A percentile compares a stretch with the other conserved stretches of the same genome.
phyloP scores from a whole-genome alignment of 2,888 invertebrate species.

The Steinernema carpocapsae region DNA sequence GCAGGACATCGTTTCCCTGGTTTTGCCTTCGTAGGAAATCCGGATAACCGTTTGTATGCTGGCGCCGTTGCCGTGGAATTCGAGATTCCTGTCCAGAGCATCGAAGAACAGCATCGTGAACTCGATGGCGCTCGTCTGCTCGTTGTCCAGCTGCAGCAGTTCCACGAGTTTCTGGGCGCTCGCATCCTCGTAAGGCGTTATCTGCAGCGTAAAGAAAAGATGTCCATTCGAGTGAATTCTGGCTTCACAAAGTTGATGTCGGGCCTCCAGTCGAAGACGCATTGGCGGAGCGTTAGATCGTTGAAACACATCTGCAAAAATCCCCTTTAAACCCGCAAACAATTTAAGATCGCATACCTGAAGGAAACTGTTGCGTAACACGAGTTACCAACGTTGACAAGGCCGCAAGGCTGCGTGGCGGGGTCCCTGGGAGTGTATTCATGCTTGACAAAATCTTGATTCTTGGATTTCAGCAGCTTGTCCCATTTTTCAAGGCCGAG shows the following conservation, averaged over 20 bases:
- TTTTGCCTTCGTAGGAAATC: conserved; percentile 23
- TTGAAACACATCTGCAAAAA: conserved; percentile 65
- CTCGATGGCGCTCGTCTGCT: conserved; percentile 67
- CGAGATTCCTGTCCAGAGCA: conserved; percentile 60
- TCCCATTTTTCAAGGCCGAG: conserved; percentile 65
- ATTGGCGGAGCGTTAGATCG: conserved; percentile 63
- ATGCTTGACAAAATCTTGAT: conserved; percentile 15
- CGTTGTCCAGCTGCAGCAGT: conserved; percentile 50
- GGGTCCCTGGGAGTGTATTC: conserved; percentile 50
- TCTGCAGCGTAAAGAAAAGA: conserved; percentile 63
- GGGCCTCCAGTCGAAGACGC: conserved; percentile 62
- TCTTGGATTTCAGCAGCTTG: conserved; percentile 52
- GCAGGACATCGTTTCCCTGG: conserved; percentile 45
- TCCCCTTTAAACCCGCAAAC: background rate
- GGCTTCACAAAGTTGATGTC: conserved; percentile 47
- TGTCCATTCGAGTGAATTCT: conserved; percentile 53
- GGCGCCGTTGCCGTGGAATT: conserved; percentile 60
- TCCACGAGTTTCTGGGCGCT: conserved; percentile 38
- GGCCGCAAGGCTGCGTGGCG: conserved; percentile 60
- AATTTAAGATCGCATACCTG: conserved; percentile 50
- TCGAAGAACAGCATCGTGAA: conserved; percentile 63
- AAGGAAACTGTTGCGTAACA: conserved; percentile 67
- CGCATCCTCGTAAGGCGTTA: conserved; percentile 54
- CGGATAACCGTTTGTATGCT: conserved; percentile 43
- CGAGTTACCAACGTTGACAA: conserved; percentile 62